Evolutionary conservation across 53 echinoderm and acorn worm genomes (phyloP), one percentile per base, ranked within the genome.

Genomic region (Patiria pectinifera): DNA sequence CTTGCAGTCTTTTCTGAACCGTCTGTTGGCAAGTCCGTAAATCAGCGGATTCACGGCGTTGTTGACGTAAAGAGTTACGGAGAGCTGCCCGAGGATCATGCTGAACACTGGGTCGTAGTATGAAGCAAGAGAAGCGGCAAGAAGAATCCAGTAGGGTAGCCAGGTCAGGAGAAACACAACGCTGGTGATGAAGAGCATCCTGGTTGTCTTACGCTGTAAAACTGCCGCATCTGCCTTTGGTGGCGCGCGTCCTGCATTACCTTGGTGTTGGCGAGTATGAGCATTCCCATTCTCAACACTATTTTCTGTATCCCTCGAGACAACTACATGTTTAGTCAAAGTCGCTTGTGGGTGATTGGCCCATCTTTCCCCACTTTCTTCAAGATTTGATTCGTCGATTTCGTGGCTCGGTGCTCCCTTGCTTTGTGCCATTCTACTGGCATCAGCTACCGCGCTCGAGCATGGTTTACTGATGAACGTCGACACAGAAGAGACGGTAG

Each of bases 1-100:
- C 59, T 59, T 59, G 82, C 82, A 82, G 82, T 82, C 59, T 44
- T 82, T 82, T 58, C 82, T 82, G 23, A 82, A 82, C 25, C 82
- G 82, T 59, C 82, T 82, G 60, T 82, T 82, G 19, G 82, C 80
- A 4, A 79, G 21, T 45, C 80, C 80, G 80, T 79, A 79, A 16
- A 79, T 79, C 47, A 79, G 45, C 23, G 82, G 82, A 24, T 82
- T 82, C 6, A 82, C 82, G 22, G 82, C 82, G 12, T 78, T 78
- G 46, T 78, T 78, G 79, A 78, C 43, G 46, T 78, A 78, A 45
- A 85, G n/a, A 69, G 18, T 46, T 13, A 85, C 3, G 25, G 16
- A 69, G 45, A 21, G 69, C 24, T n/a, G 15, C 22, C 4, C 0
- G 8, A 74, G 6, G 9, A 74, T 74, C 10, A 3, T 74, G 4